A percentile compares a stretch with the other conserved stretches of the same genome.
Evolutionary conservation across 2,113 vertebrate species (phyloP).

Genomic region (Percina caprodes): DNA sequence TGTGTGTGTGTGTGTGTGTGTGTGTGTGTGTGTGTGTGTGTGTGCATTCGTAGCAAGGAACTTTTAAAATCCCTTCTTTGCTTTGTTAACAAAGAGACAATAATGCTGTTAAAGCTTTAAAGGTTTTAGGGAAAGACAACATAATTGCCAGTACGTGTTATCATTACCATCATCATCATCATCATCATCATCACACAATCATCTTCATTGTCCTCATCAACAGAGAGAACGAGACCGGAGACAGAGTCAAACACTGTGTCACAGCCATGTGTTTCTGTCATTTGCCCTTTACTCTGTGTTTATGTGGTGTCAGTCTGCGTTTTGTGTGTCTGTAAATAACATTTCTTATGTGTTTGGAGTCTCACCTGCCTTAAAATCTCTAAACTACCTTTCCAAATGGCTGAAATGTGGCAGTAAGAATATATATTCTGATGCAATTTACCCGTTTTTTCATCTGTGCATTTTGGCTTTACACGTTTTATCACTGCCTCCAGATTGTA

Average conservation of each 20-base stretch:
- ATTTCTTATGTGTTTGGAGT: constrained; percentile 16
- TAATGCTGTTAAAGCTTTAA: constrained; percentile 30
- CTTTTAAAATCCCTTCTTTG: constrained; percentile 25
- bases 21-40: constrained; percentile 13
- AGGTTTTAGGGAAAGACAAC: constrained; percentile 20
- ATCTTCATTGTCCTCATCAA: constrained; percentile 14
- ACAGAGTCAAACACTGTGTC: constrained; percentile 8
- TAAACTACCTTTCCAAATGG: not conserved
- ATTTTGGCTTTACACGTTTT: not conserved
- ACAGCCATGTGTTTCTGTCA: constrained; percentile 54
- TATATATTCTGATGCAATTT: not conserved
- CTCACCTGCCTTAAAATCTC: constrained; percentile 26
- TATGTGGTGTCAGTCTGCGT: constrained; percentile 33
- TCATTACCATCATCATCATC: constrained; percentile 32
- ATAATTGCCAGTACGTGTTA: constrained; percentile 40
- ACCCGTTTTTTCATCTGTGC: not conserved
- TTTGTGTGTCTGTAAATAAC: constrained; percentile 43
- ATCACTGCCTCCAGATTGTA: not conserved
- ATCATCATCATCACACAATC: constrained; percentile 17
- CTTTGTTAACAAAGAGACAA: constrained; percentile 23
- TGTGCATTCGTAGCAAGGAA: not conserved
- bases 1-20: constrained; percentile 27
- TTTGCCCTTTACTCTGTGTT: constrained; percentile 41
- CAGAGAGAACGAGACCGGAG: constrained; percentile 7
- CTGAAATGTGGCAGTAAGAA: not conserved